A percentile compares a stretch with the other conserved stretches of the same genome.
Evolutionary conservation across 1,140 invertebrate species (phyloP).

Genomic region (Carposina sasakii): DNA sequence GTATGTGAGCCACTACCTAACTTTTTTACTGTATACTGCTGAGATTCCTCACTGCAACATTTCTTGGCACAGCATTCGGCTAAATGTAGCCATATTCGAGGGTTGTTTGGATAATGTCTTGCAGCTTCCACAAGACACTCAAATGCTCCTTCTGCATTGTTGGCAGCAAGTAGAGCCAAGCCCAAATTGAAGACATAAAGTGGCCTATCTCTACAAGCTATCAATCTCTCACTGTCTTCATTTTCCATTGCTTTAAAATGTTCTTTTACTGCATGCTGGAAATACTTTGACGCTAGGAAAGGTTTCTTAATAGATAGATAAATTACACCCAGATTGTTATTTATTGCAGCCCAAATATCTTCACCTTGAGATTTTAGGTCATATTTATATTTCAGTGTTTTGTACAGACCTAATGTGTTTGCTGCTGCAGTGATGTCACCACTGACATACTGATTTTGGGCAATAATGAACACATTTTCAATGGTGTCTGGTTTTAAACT

Average conservation of each 20-base stretch:
- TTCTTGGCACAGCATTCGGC: conserved; percentile 88
- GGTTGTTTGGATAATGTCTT: conserved; percentile 89
- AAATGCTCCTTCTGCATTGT: conserved; percentile 88
- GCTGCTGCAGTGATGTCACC: conserved; percentile 73
- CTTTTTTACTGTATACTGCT: conserved; percentile 58
- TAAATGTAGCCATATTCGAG: conserved; percentile 91
- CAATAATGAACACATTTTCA: conserved; percentile 68
- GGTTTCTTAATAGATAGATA: conserved; percentile 91
- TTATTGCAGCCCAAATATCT: conserved; percentile 79
- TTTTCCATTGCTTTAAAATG: conserved; percentile 76
- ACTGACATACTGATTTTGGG: conserved; percentile 73
- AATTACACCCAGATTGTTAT: conserved; percentile 93
- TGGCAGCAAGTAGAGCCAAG: conserved; percentile 86
- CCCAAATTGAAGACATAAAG: conserved; percentile 95
- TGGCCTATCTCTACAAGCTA: conserved; percentile 77
- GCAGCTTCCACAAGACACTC: conserved; percentile 93
- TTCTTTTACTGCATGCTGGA: conserved; percentile 87
- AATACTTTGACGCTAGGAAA: conserved; percentile 88
- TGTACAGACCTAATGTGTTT: conserved; percentile 68
- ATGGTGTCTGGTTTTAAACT: conserved; percentile 63
- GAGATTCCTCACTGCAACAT: conserved; percentile 55
- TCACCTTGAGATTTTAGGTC: conserved; percentile 59
- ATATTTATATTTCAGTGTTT: conserved; percentile 60
- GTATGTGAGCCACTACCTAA: conserved; percentile 60
- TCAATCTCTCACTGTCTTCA: conserved; percentile 55